Base-by-base conservation (phyloP, 2,888 invertebrate genomes). In the Barypeithes pellucidus region DNA sequence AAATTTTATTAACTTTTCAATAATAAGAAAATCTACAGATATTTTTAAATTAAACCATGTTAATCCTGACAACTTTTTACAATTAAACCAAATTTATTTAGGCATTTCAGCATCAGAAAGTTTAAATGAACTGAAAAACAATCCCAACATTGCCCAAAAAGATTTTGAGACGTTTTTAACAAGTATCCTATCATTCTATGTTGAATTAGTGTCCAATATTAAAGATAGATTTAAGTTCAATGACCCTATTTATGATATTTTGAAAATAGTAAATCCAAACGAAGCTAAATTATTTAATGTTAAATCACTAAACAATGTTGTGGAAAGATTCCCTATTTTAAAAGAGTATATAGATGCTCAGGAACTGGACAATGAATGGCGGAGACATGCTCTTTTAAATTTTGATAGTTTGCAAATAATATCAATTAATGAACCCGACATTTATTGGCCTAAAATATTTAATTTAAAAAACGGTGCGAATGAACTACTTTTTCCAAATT, bases 221-320 rank as follows among this genome's bases (percentile, higher is more conserved):
- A 68, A 68, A 63, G 43, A 73, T 18, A 54, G 41, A 45, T 68
- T 68, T 50, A 33, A 36, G 9, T 73, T 73, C 29, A 4, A 47
- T 3, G 63, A 47, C 16, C 14, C 12, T 5, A 7, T 73, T 59
- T 73, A 68, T 41, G 33, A 68, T 22, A 52, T 73, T 9, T 33
- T 68, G 33, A 39, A 63, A 18, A 59, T 73, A 20, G 29, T 75
- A 16, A 61, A 75, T 69, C 75, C 72, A 33, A 50, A 67, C 33
- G 18, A 14, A 18, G 72, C 63, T 12, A 47, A 63, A 29, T 29
- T 24, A 29, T 36, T 36, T 16, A 3, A 57, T 1, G 14, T 9
- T 3, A 14, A 36, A 8, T 57, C 57, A 7, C 36, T 57, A 8
- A 8, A 0, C 0, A n/a, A 0, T 16, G 11, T 57, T 8, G 1